Percentiles rank a stretch among this genome's conserved stretches.
These are phyloP conservation scores for Gallinago nigripennis DNA, from an alignment of 2,797 vertebrate species.

Conservation along the genomic window DNA sequence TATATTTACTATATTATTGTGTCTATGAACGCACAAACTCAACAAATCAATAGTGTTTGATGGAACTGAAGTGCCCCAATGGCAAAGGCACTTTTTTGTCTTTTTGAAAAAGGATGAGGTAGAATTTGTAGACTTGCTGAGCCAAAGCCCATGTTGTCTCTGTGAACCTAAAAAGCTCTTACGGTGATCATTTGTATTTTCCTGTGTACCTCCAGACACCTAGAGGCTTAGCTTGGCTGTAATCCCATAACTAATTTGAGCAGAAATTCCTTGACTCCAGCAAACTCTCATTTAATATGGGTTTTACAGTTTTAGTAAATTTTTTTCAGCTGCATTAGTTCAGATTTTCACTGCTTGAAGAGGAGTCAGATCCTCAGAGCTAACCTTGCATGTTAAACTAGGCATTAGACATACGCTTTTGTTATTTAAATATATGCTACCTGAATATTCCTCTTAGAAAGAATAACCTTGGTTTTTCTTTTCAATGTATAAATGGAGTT, in stretches of 20 bases:
- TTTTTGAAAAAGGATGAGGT: background rate
- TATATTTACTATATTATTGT: fast-evolving
- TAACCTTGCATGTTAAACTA: background rate
- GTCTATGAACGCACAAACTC: background rate
- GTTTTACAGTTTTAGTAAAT: background rate
- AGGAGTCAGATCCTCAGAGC: background rate
- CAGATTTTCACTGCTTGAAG: background rate
- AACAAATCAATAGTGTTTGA: background rate
- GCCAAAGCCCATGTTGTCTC: background rate
- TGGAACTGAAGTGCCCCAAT: background rate
- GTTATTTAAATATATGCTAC: background rate
- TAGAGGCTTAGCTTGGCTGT: background rate
- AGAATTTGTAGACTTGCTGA: background rate
- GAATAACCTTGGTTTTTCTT: background rate
- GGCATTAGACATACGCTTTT: background rate
- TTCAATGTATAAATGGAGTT: background rate
- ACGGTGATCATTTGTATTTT: slow-evolving; percentile 8
- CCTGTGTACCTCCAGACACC: background rate
- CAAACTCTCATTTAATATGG: background rate
- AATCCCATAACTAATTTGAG: background rate
- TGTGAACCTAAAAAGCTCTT: background rate
- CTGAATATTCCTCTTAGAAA: background rate
- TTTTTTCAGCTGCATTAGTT: background rate
- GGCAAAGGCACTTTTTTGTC: background rate
- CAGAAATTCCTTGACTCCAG: background rate